Evolutionary conservation across 1,140 invertebrate genomes (phyloP).

Genomic region (Phthorimaea operculella): DNA sequence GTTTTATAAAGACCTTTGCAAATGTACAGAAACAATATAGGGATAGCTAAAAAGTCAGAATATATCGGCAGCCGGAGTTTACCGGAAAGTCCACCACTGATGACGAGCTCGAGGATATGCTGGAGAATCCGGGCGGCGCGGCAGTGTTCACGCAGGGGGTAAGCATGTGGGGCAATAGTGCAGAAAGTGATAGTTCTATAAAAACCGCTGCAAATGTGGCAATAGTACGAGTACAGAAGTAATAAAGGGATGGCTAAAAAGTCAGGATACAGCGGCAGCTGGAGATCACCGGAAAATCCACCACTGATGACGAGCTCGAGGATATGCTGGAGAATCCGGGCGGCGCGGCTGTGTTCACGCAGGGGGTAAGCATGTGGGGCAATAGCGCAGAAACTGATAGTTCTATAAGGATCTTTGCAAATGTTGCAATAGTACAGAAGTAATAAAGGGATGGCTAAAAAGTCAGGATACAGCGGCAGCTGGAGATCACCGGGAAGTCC

Average conservation of each 20-base stretch:
- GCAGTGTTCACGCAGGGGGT: slow-evolving; percentile 3
- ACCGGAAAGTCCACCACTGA: background rate
- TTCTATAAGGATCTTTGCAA: no score
- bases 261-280: no score
- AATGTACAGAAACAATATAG: no score
- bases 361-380: background rate
- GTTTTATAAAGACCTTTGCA: no score
- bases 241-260: no score
- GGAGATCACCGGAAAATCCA: background rate
- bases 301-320: slow-evolving; percentile 1
- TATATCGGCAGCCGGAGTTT: background rate
- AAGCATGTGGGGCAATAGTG: background rate
- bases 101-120: slow-evolving; percentile 2
- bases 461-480: no score
- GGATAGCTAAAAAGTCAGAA: background rate
- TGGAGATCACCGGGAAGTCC: slow-evolving; percentile 96
- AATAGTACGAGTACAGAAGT: no score
- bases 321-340: background rate
- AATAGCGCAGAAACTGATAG: no score
- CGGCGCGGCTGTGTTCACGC: background rate
- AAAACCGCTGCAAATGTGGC: no score
- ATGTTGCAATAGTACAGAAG: no score
- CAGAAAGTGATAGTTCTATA: no score
- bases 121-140: background rate
- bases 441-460: no score